Evolutionary conservation across 2,888 invertebrate genomes (phyloP), one percentile per base, ranked within the genome.

Genomic region (Sepiola atlantica): DNA sequence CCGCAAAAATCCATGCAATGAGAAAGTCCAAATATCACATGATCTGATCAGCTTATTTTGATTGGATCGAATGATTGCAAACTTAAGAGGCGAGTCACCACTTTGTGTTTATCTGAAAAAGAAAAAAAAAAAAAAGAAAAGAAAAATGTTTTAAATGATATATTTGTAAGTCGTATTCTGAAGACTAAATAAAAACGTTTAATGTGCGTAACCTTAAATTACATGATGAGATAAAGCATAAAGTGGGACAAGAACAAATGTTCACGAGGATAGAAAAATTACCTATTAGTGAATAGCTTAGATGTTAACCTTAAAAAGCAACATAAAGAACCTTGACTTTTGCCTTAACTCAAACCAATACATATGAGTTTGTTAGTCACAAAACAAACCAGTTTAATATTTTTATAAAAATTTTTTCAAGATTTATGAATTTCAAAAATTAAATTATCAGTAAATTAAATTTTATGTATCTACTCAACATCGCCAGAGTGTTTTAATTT

Each of bases 71-170:
- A 92, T 20, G 92, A 92, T 45, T 99, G 98, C 95, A 99, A 98
- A 96, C 99, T 98, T 96, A 98, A 98, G 94, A 99, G 98, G 95
- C 99, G 98, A 97, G 99, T 99, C 97, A 99, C 99, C 94, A 99
- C 99, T 94, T 99, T 99, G 97, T 99, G 99, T 97, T 99, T 99
- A 98, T 99, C 99, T 99, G 98, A 92, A 95, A 95, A 94, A 45
- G 61, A 94, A 77, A 91, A 93, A 91, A 93, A 35, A 45, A 94
- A 90, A 94, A 91, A 32, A n/a, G n/a, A 28, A 61, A 77, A 14
- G 77, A 77, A 61, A 20, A 20, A 20, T 0, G 20, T 61, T 61
- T 61, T 20, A 28, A n/a, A 77, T 61, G n/a, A 2, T 77, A n/a
- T n/a, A 77, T 6, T 77, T n/a, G 12, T 77, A 77, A 4, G 45